A percentile compares a stretch with the other conserved stretches of the same genome.
phyloP scores from a whole-genome alignment of 1,140 invertebrate species.

The Homalodisca vitripennis region DNA sequence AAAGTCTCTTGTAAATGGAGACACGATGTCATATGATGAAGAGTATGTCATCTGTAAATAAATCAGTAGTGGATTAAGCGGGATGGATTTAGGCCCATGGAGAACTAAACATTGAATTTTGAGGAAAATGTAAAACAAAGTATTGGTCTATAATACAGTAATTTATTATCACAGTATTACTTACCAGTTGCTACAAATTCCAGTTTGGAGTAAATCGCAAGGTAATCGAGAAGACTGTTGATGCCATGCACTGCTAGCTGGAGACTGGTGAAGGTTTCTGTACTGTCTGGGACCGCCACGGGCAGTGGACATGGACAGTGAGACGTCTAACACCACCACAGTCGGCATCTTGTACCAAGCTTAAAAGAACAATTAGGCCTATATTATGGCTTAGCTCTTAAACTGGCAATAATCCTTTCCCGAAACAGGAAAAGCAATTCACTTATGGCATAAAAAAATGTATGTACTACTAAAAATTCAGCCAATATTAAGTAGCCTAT shows the following conservation, averaged over 20 bases:
- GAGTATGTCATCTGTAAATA: slow-evolving; percentile 69
- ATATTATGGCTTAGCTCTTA: too few relatives aligned
- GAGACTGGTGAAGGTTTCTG: slow-evolving; percentile 59
- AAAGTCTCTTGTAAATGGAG: too few relatives aligned
- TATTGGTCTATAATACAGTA: not conserved
- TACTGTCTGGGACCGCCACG: slow-evolving; percentile 55
- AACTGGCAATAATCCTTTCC: too few relatives aligned
- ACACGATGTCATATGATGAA: slow-evolving; percentile 47
- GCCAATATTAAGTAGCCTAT: too few relatives aligned
- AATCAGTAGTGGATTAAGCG: not conserved
- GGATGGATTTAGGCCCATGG: not conserved
- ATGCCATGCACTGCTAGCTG: slow-evolving; percentile 82
- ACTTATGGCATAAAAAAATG: too few relatives aligned
- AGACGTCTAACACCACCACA: slow-evolving; percentile 73
- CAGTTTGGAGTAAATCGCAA: slow-evolving; percentile 76
- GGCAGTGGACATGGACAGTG: slow-evolving; percentile 74
- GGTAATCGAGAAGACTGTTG: slow-evolving; percentile 80
- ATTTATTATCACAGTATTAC: slow-evolving; percentile 30
- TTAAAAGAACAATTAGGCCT: too few relatives aligned
- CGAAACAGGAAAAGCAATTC: too few relatives aligned
- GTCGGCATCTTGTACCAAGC: slow-evolving; percentile 82
- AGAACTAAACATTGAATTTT: slow-evolving; percentile 24
- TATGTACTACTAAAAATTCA: too few relatives aligned
- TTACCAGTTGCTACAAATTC: slow-evolving; percentile 90
- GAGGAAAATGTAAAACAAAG: too few relatives aligned